Conservation (phyloP, 1,140 invertebrate genomes). For the Drosophila funebris region DNA sequence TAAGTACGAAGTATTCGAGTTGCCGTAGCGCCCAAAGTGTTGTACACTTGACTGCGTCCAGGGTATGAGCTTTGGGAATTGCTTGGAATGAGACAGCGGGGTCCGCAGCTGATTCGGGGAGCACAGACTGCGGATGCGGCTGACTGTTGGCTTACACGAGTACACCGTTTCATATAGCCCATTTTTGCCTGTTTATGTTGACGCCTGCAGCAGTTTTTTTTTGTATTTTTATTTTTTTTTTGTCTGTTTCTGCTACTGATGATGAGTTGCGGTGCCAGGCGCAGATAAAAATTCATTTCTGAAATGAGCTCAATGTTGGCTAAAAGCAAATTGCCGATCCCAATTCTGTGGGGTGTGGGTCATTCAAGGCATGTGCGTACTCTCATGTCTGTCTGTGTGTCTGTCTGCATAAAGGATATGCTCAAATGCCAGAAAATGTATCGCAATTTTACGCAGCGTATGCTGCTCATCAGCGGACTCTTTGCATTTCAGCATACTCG, state of each 20-base stretch:
- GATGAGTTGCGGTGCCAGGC: constrained; percentile 15
- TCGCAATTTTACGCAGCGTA: not conserved
- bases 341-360: not conserved
- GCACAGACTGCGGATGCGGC: constrained; percentile 10
- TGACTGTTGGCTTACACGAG: constrained; percentile 1
- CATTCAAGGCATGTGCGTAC: not conserved
- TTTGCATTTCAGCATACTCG: not conserved
- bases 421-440: not conserved
- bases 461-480: too few species aligned
- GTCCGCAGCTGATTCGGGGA: not conserved
- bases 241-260: not conserved
- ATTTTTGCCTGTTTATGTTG: constrained; percentile 6
- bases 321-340: constrained; percentile 6
- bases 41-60: constrained; percentile 70
- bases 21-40: constrained; percentile 62
- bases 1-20: constrained; percentile 62
- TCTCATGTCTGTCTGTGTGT: not conserved
- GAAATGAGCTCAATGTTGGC: constrained; percentile 38
- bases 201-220: constrained; percentile 11
- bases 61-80: constrained; percentile 2
- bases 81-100: not conserved
- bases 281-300: constrained; percentile 49
- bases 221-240: not conserved
- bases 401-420: too few species aligned
- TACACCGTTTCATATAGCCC: constrained; percentile 8